Evolutionary conservation across 2,113 vertebrate genomes (phyloP).

Genomic region (Cyanoramphus novaezelandiae): DNA sequence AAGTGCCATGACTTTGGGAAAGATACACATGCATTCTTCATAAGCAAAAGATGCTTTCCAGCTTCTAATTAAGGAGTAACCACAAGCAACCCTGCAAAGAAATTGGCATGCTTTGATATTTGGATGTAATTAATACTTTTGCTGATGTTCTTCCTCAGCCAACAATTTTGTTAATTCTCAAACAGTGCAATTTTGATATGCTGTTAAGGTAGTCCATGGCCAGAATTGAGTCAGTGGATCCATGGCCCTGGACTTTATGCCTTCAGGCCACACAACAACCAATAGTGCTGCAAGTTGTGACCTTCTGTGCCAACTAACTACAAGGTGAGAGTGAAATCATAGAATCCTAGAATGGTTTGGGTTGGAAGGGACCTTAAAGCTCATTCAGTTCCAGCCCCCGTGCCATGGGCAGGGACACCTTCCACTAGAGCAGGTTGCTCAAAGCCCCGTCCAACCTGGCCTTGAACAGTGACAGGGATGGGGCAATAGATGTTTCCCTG

Average conservation of each 20-base stretch:
- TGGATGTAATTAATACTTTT: background rate
- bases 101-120: background rate
- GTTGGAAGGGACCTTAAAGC: background rate
- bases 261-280: background rate
- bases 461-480: background rate
- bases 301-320: background rate
- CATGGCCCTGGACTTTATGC: background rate
- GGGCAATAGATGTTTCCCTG: background rate
- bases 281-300: background rate
- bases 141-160: background rate
- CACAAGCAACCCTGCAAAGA: background rate
- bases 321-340: background rate
- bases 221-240: background rate
- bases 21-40: background rate
- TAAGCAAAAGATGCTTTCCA: background rate
- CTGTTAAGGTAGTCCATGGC: background rate
- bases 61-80: background rate
- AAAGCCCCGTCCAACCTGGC: background rate
- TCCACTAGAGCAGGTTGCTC: background rate
- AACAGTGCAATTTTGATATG: background rate
- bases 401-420: background rate
- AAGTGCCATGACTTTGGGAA: background rate
- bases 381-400: background rate
- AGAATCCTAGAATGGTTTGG: background rate
- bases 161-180: background rate